Conservation (phyloP, 2,797 vertebrate genomes). For the Enteromius fasciolatus region DNA sequence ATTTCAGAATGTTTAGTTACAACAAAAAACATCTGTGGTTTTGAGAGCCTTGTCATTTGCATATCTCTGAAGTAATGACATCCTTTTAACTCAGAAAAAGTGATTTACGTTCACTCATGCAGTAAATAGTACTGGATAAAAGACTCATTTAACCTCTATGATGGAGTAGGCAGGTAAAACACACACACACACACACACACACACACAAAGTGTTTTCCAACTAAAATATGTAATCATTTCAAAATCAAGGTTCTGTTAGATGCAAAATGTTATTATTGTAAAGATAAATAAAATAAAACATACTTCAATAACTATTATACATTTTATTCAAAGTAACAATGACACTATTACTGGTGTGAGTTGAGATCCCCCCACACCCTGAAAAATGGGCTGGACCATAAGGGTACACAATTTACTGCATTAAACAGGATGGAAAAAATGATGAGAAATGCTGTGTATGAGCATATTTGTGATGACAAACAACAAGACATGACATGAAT, state of each 20-base stretch:
- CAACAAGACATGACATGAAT: not conserved
- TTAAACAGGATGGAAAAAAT: not conserved
- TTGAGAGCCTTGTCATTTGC: not conserved
- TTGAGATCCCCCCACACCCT: not conserved
- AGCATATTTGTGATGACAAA: not conserved
- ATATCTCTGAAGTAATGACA: slow-evolving; percentile 47
- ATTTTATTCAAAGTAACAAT: not conserved
- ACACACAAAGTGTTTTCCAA: too few species aligned
- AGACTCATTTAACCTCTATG: slow-evolving; percentile 12
- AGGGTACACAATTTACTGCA: not conserved
- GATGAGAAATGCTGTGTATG: not conserved
- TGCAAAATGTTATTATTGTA: not conserved
- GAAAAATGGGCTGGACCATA: slow-evolving; percentile 27
- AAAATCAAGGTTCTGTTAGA: not conserved
- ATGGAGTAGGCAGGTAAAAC: not conserved
- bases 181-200: too few species aligned
- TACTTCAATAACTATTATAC: not conserved
- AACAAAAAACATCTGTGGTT: not conserved
- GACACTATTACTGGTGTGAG: not conserved
- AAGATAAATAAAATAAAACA: not conserved
- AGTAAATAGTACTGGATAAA: slow-evolving; percentile 33
- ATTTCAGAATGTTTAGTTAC: not conserved
- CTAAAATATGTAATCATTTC: not conserved
- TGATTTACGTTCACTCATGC: slow-evolving; percentile 48
- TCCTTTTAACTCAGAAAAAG: slow-evolving; percentile 39